phyloP scores from a whole-genome alignment of 2,113 vertebrate species.

The Calonectris borealis region DNA sequence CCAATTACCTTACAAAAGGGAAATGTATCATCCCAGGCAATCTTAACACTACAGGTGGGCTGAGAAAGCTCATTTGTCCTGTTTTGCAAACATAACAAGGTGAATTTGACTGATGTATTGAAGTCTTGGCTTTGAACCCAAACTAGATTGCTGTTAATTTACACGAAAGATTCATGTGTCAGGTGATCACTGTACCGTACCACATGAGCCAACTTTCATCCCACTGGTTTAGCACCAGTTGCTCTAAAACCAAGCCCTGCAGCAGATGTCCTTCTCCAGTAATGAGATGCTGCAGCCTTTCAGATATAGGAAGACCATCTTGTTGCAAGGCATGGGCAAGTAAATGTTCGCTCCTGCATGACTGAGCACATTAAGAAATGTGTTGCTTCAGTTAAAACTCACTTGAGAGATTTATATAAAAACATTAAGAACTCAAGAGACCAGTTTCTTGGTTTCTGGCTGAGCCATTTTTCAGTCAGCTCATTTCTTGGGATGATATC shows the following conservation, averaged over 20 bases:
- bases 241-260: neutral
- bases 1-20: neutral
- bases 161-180: neutral
- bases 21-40: neutral
- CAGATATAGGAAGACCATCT: neutral
- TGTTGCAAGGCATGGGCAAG: neutral
- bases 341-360: neutral
- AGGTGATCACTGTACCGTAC: neutral
- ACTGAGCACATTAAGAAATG: neutral
- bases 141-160: neutral
- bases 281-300: neutral
- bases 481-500: constrained; percentile 34
- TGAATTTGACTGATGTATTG: neutral
- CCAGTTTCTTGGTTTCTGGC: constrained; percentile 4
- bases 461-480: constrained; percentile 22
- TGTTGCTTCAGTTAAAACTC: neutral
- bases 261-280: neutral
- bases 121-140: neutral
- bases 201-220: neutral
- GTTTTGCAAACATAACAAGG: neutral
- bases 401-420: neutral
- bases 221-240: neutral
- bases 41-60: neutral
- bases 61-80: neutral
- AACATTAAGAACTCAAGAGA: constrained; percentile 25